A percentile compares a stretch with the other conserved stretches of the same genome.
phyloP scores from a whole-genome alignment of 1,140 invertebrate genomes.

The Diuraphis noxia region DNA sequence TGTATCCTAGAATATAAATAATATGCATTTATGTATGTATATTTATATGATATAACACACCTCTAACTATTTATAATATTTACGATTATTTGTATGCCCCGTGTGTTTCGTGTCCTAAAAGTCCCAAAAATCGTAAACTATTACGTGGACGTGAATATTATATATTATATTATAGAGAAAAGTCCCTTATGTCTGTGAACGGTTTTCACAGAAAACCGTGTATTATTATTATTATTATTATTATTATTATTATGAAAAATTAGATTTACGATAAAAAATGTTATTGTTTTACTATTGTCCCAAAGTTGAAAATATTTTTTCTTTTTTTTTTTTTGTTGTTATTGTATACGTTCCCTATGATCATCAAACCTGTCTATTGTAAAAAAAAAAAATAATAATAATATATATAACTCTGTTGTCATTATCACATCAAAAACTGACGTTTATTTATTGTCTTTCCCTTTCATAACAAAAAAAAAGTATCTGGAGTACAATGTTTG shows the following conservation, averaged over 20 bases:
- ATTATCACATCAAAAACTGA: slow-evolving; percentile 43
- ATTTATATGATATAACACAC: slow-evolving; percentile 8
- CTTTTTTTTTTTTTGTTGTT: slow-evolving; percentile 53
- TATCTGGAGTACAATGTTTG: neutral
- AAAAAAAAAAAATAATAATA: slow-evolving; percentile 40
- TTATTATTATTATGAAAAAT: slow-evolving; percentile 38
- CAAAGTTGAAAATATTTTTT: slow-evolving; percentile 40
- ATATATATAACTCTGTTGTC: slow-evolving; percentile 44
- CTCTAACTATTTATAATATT: neutral
- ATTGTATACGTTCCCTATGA: slow-evolving; percentile 53
- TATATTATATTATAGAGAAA: slow-evolving; percentile 19
- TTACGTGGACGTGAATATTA: slow-evolving; percentile 7
- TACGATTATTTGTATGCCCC: neutral
- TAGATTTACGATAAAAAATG: slow-evolving; percentile 43
- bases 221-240: slow-evolving; percentile 36
- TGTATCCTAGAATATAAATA: slow-evolving; percentile 20
- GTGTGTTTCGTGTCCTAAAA: slow-evolving; percentile 31
- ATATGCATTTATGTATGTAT: neutral
- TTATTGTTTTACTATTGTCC: slow-evolving; percentile 49
- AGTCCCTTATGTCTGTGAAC: slow-evolving; percentile 17
- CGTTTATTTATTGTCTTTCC: slow-evolving; percentile 6
- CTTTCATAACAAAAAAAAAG: neutral
- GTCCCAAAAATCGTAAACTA: slow-evolving; percentile 21
- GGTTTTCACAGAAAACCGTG: slow-evolving; percentile 1
- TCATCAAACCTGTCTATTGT: slow-evolving; percentile 52